A percentile compares a stretch with the other conserved stretches of the same genome.
Evolutionary conservation across 1,140 invertebrate genomes (phyloP).

Genomic region (Phenacoccus solenopsis): DNA sequence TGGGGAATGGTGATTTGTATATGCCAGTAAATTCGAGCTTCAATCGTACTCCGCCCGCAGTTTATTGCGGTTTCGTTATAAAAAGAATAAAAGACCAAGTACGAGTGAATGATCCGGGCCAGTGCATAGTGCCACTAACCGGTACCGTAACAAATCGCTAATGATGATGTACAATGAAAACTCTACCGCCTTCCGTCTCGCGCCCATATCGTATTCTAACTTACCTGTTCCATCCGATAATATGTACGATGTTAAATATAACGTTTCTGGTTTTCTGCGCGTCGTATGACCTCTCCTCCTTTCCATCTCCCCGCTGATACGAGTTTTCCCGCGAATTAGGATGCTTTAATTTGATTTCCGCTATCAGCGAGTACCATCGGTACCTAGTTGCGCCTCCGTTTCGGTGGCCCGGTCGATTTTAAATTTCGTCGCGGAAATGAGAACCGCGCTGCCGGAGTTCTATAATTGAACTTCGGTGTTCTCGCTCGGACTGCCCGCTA

Average conservation of each 20-base stretch:
- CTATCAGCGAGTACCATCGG: no score
- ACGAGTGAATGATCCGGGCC: constrained; percentile 13
- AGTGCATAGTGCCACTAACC: constrained; percentile 13
- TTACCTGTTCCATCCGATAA: background rate
- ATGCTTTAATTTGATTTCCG: background rate
- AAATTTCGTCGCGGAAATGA: no score
- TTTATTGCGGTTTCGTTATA: background rate
- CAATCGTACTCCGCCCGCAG: no score
- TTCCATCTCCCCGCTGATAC: no score
- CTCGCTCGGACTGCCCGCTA: no score
- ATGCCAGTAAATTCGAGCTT: no score
- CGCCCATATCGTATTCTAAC: background rate
- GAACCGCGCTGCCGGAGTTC: no score
- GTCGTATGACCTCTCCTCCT: background rate
- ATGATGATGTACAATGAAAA: constrained; percentile 15
- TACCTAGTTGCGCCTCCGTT: no score
- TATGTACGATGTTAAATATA: background rate
- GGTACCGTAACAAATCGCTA: constrained; percentile 12
- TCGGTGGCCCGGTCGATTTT: no score
- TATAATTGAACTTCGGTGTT: no score
- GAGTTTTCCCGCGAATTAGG: background rate
- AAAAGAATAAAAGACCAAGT: background rate
- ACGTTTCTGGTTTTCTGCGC: background rate
- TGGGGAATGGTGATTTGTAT: no score
- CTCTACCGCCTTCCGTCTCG: background rate